phyloP scores from a whole-genome alignment of 2,113 vertebrate species.

The Scomber scombrus region DNA sequence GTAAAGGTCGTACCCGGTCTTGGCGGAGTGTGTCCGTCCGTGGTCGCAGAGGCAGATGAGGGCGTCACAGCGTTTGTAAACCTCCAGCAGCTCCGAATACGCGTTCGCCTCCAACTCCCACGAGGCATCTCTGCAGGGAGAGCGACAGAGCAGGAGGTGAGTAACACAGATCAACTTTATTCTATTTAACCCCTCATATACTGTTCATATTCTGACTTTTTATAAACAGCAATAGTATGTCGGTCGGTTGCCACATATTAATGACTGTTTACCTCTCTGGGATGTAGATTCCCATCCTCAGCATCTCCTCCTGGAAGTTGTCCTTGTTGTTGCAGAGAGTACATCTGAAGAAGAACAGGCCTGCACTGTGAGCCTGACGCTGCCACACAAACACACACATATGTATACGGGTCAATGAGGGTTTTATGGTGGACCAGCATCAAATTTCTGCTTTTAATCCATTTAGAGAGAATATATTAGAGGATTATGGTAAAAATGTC shows the following conservation, averaged over 20 bases:
- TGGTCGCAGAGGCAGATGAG: conserved; percentile 86
- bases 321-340: conserved; percentile 96
- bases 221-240: too few relatives aligned
- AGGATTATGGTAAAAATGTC: too few relatives aligned
- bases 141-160: neutral
- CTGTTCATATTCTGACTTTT: too few relatives aligned
- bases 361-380: conserved; percentile 95
- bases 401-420: too few relatives aligned
- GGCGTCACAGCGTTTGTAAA: conserved; percentile 90
- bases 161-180: neutral
- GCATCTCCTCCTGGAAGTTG: conserved; percentile 95
- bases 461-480: too few relatives aligned
- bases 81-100: conserved; percentile 92
- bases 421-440: too few relatives aligned
- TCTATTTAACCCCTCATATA: too few relatives aligned
- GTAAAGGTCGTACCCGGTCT: conserved; percentile 86
- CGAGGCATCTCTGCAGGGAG: conserved; percentile 91
- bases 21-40: conserved; percentile 88
- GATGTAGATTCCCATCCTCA: conserved; percentile 95
- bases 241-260: too few relatives aligned
- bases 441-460: too few relatives aligned
- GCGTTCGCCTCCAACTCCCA: conserved; percentile 98
- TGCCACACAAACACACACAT: conserved; percentile 66
- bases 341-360: conserved; percentile 96
- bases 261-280: conserved; percentile 89